Evolutionary conservation across 1,140 invertebrate species (phyloP).

Genomic region (Archegozetes longisetosus): DNA sequence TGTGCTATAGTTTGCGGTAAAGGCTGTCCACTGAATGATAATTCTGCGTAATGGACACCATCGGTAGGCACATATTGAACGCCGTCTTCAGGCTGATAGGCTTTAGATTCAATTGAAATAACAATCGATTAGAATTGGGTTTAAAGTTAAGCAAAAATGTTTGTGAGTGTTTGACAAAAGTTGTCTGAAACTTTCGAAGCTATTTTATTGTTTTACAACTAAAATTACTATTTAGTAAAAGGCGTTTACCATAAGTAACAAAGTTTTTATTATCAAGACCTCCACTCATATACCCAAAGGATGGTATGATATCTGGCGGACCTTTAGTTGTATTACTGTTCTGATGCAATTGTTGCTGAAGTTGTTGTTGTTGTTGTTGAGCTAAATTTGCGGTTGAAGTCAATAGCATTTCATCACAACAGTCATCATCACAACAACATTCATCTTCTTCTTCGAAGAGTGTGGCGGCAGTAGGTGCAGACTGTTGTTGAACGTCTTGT

Average conservation of each 20-base stretch:
- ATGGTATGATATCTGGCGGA: constrained; percentile 12
- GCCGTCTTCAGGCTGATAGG: neutral
- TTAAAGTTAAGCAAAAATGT: neutral
- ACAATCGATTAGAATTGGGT: too few relatives aligned
- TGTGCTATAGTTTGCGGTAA: neutral
- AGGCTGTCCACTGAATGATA: neutral
- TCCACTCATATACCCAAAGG: neutral
- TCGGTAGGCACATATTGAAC: neutral
- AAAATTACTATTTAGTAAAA: too few relatives aligned
- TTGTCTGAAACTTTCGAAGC: too few relatives aligned
- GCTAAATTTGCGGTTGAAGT: neutral
- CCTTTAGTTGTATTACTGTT: neutral
- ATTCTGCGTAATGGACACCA: neutral
- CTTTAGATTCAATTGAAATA: too few relatives aligned
- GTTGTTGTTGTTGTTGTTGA: constrained; percentile 1
- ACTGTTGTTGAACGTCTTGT: neutral
- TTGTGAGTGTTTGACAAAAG: neutral
- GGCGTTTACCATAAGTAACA: too few relatives aligned
- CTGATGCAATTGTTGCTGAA: neutral
- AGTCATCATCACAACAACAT: constrained; percentile 14
- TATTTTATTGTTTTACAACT: too few relatives aligned
- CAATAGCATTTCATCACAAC: constrained; percentile 11
- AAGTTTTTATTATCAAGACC: neutral
- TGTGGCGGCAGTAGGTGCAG: neutral
- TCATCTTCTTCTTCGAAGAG: constrained; percentile 9